A percentile compares a stretch with the other conserved stretches of the same genome.
These are phyloP conservation scores for Drosophila yooni DNA, from an alignment of 2,888 invertebrate species.

Conservation along the genomic window DNA sequence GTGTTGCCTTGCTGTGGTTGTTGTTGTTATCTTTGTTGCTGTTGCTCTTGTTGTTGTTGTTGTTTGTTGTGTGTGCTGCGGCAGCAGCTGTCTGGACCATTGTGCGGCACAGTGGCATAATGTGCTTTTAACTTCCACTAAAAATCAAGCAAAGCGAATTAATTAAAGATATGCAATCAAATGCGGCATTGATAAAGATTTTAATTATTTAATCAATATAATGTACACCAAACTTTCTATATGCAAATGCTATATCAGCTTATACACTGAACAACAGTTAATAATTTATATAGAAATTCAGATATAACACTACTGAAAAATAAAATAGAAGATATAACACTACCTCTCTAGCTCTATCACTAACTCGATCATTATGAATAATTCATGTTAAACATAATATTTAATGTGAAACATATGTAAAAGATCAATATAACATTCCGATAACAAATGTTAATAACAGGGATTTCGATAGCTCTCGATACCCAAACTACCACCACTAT, in stretches of 20 bases:
- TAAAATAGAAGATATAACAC: background rate
- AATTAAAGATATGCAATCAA: background rate
- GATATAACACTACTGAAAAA: background rate
- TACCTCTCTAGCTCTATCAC: no score
- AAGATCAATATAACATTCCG: no score
- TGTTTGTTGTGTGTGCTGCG: constrained; percentile 33
- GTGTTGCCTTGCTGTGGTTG: constrained; percentile 66
- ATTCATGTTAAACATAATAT: no score
- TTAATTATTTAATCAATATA: background rate
- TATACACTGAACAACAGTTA: background rate
- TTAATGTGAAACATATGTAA: no score
- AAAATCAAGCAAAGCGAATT: background rate
- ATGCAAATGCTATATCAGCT: background rate
- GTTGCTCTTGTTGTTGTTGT: constrained; percentile 21
- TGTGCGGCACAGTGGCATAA: constrained; percentile 38
- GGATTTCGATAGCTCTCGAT: no score
- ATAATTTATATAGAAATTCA: background rate
- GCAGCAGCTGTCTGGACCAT: constrained; percentile 46
- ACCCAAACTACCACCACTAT: no score
- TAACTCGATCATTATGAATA: no score
- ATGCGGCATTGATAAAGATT: background rate
- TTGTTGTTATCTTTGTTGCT: background rate
- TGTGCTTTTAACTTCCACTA: background rate
- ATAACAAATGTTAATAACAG: no score
- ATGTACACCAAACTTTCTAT: background rate